Evolutionary conservation across 2,888 invertebrate species (phyloP), one percentile per base, ranked within the genome.

Genomic region (Macaria notata): DNA sequence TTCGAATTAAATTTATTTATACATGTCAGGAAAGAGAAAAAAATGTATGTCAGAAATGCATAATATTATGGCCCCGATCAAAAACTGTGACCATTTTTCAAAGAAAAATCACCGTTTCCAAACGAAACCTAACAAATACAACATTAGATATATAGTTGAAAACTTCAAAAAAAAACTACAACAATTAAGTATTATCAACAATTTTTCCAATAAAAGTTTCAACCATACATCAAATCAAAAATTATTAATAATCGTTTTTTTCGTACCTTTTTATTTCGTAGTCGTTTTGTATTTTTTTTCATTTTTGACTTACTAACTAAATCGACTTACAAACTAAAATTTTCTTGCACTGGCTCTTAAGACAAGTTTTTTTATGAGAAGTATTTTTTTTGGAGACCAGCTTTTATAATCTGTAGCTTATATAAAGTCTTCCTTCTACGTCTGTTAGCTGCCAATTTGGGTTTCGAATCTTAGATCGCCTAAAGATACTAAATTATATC

Each of bases 41-140:
- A n/a, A 41, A 4, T 41, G 9, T 8, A 41, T 41, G 59, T 63
- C 57, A 59, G 54, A 63, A 59, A 61, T 59, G 60, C 59, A 58
- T 52, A 49, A 58, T 52, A 49, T 1, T 36, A 6, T 4, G 33
- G 7, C 33, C 7, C 33, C 33, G 33, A 2, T 36, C 7, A 7
- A 36, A 36, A 36, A 36, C 33, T 6, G 33, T 6, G 7, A 36
- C 33, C 33, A 36, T 36, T 6, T 36, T 36, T 36, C 7, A 6
- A 19, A 19, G 19, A 19, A 19, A 19, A 6, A 6, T 36, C 7
- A 6, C 33, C 4, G 33, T 36, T 36, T 36, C 5, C 5, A 36
- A 36, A 36, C 33, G 3, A 4, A 36, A 7, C 7, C 33, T 36
- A 36, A 36, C 33, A 36, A 36, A 36, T 36, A 36, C 33, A 42